Base-by-base conservation (phyloP, 2,797 vertebrate species). In the Falco naumanni region DNA sequence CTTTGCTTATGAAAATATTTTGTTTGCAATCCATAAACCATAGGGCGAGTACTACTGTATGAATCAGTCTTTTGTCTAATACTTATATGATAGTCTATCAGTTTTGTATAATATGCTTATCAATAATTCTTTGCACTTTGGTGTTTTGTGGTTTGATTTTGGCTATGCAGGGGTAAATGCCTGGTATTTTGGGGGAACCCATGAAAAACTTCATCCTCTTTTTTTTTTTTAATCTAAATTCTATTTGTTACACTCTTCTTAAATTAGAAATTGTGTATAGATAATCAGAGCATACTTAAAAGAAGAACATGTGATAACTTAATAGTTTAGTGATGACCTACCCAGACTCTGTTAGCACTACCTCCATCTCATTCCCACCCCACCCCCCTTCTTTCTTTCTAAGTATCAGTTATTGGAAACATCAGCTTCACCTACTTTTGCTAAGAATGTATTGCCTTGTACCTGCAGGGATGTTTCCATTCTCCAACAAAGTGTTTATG, bases 1-100 rank as follows among this genome's bases (percentile, higher is more conserved):
- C 65, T 89, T 95, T 92, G 34, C 63, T 65, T 84, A 50, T 74
- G 70, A 71, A 95, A 91, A 76, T 89, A 84, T 22, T 91, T 39
- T 81, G 14, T 56, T 76, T 79, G 28, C 45, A 77, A 8, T 70
- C 70, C 28, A 5, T 78, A 83, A 91, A 41, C 72, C 37, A 21
- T 31, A 48, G 39, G 25, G 34, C 84, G 65, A 70, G 22, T 25
- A 76, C 59, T 78, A 70, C 43, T 77, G 47, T 76, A 41, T 89
- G 45, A 92, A 72, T 87, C 34, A 50, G 15, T 84, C 33, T 86
- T 57, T 29, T 83, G 24, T 70, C 39, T 87, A 59, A 80, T 61
- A 51, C 8, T 64, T 37, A 59, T 74, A 12, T 60, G 37, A 33
- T 68, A 60, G 19, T 59, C 33, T 13, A 1, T 78, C n/a, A 64